phyloP scores from a whole-genome alignment of 2,888 invertebrate genomes.

The Gymnoscelis rufifasciata region DNA sequence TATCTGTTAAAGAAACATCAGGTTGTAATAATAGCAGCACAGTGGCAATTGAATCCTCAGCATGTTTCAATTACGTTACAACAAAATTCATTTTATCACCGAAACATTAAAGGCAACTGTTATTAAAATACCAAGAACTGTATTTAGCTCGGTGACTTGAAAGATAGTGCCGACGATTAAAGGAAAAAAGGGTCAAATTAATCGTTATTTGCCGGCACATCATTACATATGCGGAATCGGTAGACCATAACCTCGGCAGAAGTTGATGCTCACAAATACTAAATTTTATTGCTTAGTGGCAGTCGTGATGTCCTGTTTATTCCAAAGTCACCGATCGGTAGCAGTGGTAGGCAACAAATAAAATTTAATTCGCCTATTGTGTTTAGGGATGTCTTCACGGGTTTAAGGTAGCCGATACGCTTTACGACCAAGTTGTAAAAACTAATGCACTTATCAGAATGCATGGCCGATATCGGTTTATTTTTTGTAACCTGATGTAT shows the following conservation, averaged over 20 bases:
- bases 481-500: constrained; percentile 10
- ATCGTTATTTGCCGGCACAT: constrained; percentile 45
- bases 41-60: constrained; percentile 21
- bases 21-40: constrained; percentile 2
- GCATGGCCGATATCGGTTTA: constrained; percentile 15
- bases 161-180: constrained; percentile 57
- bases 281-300: constrained; percentile 41
- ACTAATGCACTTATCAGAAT: constrained; percentile 15
- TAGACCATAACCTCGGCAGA: constrained; percentile 53
- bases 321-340: constrained; percentile 51
- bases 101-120: constrained; percentile 28
- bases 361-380: constrained; percentile 71
- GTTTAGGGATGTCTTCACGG: constrained; percentile 24
- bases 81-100: constrained; percentile 21
- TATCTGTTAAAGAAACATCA: constrained; percentile 12
- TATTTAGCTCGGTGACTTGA: constrained; percentile 48
- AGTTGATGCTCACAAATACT: constrained; percentile 35
- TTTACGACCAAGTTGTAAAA: constrained; percentile 23
- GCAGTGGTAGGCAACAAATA: constrained; percentile 59
- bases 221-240: constrained; percentile 62
- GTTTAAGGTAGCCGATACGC: constrained; percentile 17
- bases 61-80: constrained; percentile 13
- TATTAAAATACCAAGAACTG: constrained; percentile 33
- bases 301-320: constrained; percentile 63
- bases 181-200: constrained; percentile 54